phyloP scores from a whole-genome alignment of 2,888 invertebrate genomes.

The Andricus curvator region DNA sequence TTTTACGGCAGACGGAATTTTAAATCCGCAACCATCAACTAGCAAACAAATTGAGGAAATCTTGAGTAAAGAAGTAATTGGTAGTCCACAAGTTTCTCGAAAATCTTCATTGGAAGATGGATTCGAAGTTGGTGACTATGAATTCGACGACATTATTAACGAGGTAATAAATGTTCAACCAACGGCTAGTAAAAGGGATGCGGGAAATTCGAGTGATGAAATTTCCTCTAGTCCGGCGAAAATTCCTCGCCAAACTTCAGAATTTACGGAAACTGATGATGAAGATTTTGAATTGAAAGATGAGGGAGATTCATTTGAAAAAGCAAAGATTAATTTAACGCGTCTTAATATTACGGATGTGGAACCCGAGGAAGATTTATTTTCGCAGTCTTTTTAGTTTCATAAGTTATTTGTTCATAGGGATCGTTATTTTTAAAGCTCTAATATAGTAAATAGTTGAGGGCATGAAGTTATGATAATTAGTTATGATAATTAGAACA shows the following conservation, averaged over 20 bases:
- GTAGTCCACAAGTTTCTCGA: background rate
- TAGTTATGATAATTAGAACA: no score
- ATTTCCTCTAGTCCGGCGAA: background rate
- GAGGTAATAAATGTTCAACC: background rate
- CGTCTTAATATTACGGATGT: background rate
- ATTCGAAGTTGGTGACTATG: background rate
- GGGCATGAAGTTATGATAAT: no score
- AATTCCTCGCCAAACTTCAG: background rate
- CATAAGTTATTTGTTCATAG: background rate
- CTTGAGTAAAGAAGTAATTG: background rate
- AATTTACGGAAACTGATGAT: background rate
- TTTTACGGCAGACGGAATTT: background rate
- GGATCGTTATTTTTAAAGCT: background rate
- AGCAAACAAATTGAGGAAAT: background rate
- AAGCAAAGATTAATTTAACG: background rate
- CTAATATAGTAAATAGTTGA: background rate
- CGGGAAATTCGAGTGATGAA: background rate
- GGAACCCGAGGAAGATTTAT: background rate
- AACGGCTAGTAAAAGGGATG: background rate
- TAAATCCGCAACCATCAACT: background rate
- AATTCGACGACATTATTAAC: background rate
- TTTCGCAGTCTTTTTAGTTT: background rate
- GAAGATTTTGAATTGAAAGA: constrained; percentile 4
- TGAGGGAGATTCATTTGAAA: background rate
- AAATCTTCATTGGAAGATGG: background rate